These are phyloP conservation scores for Apeira syringaria DNA, from an alignment of 2,888 invertebrate genomes.

Conservation along the genomic window DNA sequence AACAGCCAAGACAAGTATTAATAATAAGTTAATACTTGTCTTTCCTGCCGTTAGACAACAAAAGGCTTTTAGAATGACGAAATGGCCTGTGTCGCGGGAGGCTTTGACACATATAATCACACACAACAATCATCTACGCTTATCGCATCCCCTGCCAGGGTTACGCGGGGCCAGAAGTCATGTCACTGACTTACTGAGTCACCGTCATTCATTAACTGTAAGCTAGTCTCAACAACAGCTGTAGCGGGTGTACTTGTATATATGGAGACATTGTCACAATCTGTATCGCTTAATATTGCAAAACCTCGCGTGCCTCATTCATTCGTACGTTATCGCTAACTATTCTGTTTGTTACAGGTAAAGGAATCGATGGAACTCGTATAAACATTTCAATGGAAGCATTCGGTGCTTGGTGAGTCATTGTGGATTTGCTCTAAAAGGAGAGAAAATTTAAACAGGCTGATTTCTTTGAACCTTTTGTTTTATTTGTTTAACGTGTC, in stretches of 20 bases:
- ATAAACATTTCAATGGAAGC: slow-evolving; percentile 24
- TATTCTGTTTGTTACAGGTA: slow-evolving; percentile 56
- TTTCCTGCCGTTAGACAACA: no score
- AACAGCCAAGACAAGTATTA: no score
- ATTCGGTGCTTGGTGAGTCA: slow-evolving; percentile 22
- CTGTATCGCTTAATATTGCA: slow-evolving; percentile 37
- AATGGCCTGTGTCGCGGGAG: no score
- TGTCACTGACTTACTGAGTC: no score
- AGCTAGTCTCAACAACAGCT: no score
- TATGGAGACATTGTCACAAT: slow-evolving; percentile 38
- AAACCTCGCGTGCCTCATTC: slow-evolving; percentile 50
- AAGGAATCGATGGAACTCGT: slow-evolving; percentile 27
- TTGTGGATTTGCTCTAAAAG: slow-evolving; percentile 21
- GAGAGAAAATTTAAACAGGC: slow-evolving; percentile 4
- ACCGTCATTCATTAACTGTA: no score
- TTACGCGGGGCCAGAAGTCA: no score
- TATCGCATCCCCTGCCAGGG: no score
- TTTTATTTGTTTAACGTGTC: not conserved
- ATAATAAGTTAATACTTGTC: no score
- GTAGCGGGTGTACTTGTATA: slow-evolving; percentile 5
- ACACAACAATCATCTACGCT: no score
- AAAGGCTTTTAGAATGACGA: no score
- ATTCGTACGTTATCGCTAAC: slow-evolving; percentile 59
- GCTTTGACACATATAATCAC: no score
- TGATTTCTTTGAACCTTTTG: not conserved